A percentile compares a stretch with the other conserved stretches of the same genome.
These are phyloP conservation scores for Drosophila littoralis DNA, from an alignment of 1,140 invertebrate species.

Conservation along the genomic window DNA sequence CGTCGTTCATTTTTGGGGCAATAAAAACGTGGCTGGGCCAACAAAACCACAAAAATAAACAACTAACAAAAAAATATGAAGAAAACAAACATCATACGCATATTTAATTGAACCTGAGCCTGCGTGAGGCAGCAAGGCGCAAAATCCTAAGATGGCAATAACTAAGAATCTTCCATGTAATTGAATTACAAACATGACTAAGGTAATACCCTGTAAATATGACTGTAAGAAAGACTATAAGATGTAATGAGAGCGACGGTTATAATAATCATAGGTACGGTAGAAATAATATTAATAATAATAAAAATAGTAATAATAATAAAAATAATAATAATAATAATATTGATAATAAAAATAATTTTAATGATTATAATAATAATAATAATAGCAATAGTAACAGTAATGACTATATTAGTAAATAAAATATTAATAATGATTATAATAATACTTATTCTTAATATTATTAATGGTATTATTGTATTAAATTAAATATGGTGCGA, in stretches of 20 bases:
- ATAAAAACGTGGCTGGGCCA: constrained; percentile 64
- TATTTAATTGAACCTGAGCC: constrained; percentile 69
- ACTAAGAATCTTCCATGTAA: constrained; percentile 13
- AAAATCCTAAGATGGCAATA: constrained; percentile 35
- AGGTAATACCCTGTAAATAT: constrained; percentile 8
- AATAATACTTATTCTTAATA: too few species aligned
- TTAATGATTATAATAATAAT: too few species aligned
- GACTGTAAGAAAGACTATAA: background rate
- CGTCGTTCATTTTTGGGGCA: constrained; percentile 56
- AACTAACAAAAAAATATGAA: background rate
- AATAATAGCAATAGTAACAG: too few species aligned
- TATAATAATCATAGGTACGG: background rate
- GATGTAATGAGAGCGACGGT: too few species aligned
- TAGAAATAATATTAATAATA: background rate
- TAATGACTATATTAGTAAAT: too few species aligned
- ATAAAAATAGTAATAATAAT: background rate
- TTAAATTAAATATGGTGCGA: too few species aligned
- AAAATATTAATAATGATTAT: too few species aligned
- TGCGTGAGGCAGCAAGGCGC: constrained; percentile 32
- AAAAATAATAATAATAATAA: background rate
- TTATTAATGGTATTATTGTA: too few species aligned
- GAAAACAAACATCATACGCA: constrained; percentile 72
- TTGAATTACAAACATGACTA: background rate
- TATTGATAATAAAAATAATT: background rate
- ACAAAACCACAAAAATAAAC: background rate